Base-by-base conservation (phyloP, 2,888 invertebrate genomes). In the Digitonthophagus gazella region DNA sequence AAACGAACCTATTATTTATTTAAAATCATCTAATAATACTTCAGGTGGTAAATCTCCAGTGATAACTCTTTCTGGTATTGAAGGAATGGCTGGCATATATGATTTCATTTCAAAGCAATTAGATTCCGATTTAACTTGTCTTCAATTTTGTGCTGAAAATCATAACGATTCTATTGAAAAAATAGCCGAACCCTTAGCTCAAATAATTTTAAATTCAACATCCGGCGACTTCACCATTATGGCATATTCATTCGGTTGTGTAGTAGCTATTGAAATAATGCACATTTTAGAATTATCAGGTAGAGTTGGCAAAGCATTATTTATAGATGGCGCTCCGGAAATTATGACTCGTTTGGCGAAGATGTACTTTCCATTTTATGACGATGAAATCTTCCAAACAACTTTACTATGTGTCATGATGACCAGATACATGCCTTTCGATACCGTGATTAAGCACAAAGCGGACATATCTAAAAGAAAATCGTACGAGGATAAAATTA, bases 301-400 rank as follows among this genome's bases (percentile, higher is more conserved):
- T 75, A 58, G 57, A 58, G 83, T 78, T 15, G 91, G 91, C 1
- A 84, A 86, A 64, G 77, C 92, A 1, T 84, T 91, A 76, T 86
- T 95, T 14, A 84, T 96, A 66, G 96, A 96, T 78, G 95, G 95
- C 11, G 85, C 91, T 0, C 92, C 91, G 0, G 86, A 88, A 56
- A 87, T 89, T 78, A 82, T 92, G 19, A 86, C 86, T 76, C 82
- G 83, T 0, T 71, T 88, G 0, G 76, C 84, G 0, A 79, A 83
- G 0, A 81, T 84, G 76, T 83, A 84, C 0, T 78, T 87, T 3
- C 78, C 77, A 20, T 79, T 80, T 44, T 82, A 82, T 67, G 83
- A 81, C 67, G 85, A 86, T 28, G 70, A 77, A 0, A 83, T 85
- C 68, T 78, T 88, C 0, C 85, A 90, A 74, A 86, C 85, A 75